Evolutionary conservation across 2,113 vertebrate species (phyloP), one percentile per base, ranked within the genome.

Genomic region (Phyllopteryx taeniolatus): DNA sequence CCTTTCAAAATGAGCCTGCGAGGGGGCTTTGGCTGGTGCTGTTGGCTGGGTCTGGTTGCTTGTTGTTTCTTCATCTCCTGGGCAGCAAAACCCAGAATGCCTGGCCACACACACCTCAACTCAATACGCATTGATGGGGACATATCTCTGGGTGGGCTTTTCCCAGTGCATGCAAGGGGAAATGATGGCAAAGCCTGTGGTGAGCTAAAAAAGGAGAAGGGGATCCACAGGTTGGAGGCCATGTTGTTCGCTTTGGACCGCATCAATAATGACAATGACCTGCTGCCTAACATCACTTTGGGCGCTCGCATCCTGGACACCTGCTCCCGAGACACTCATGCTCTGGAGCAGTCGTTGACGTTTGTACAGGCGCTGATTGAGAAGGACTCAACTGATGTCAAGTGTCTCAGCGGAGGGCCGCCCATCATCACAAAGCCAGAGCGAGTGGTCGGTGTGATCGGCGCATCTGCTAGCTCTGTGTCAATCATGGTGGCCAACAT

Each of bases 401-500:
- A 96, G 82, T 98, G 96, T 0, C 91, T 95, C 83, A 94, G 94
- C 12, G 96, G 96, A 0, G 95, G 95, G 2, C 95, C 96, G 4
- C 96, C 96, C 81, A 97, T 98, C 92, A 96, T 98, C 92, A 97
- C 96, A 74, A 96, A 96, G 63, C 96, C 96, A 0, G 96, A 98
- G 83, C 82, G 96, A 0, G 96, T 98, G 90, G 96, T 96, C 20
- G 96, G 95, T 0, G 96, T 98, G 87, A 96, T 98, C 22, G 96
- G 96, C 0, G 96, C 96, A 33, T 98, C 96, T 0, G 95, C 94
- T 87, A 98, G 96, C 92, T 98, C 96, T 0, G 95, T 98, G 85
- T 98, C 96, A 88, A 98, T 98, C 90, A 98, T 98, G 96, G 96
- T 98, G 83, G 96, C 96, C 91, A 98, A 98, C 90, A 98, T 98